Evolutionary conservation across 2,888 invertebrate species (phyloP), one percentile per base, ranked within the genome.

Genomic region (Hipparchia sbordonii): DNA sequence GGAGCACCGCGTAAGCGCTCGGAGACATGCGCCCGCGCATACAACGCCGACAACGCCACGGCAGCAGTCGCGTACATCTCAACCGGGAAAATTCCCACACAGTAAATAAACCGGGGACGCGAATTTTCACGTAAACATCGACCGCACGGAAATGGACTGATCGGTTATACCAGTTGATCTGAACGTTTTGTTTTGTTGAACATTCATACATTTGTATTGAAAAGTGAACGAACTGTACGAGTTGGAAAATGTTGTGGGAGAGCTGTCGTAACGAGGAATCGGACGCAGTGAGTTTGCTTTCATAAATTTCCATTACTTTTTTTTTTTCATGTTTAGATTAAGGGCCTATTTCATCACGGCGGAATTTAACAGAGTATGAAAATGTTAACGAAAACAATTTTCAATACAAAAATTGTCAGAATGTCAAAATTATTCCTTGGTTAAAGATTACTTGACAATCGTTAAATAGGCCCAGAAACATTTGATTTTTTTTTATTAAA

Each of bases 231-330:
- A 77, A 79, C 78, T 79, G 90, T 85, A 85, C 87, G 86, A 91
- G 79, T 77, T 82, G 54, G 80, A 88, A 84, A 82, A 93, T 93
- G 93, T 87, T 93, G 87, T 93, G 93, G 93, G 93, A 92, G 88
- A 86, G 85, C 78, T 83, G 87, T 85, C 89, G 91, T 82, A 85
- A 87, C 70, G 93, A 93, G 85, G 93, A 93, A 79, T 80, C 89
- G 74, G 93, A 93, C 80, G 88, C 92, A 87, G 93, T 93, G 76
- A 91, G 93, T 85, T 78, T 76, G 82, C 79, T 57, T 56, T 63
- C 13, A 51, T 61, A 65, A 60, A 10, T 60, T 70, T 57, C 5
- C 39, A 51, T 51, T n/a, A 33, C 5, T 8, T 8, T 52, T 72
- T 65, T n/a, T 72, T 52, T 45, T 9, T 66, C 57, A 51, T 70